phyloP scores from a whole-genome alignment of 2,888 invertebrate species.

The Drosophila hamatofila region DNA sequence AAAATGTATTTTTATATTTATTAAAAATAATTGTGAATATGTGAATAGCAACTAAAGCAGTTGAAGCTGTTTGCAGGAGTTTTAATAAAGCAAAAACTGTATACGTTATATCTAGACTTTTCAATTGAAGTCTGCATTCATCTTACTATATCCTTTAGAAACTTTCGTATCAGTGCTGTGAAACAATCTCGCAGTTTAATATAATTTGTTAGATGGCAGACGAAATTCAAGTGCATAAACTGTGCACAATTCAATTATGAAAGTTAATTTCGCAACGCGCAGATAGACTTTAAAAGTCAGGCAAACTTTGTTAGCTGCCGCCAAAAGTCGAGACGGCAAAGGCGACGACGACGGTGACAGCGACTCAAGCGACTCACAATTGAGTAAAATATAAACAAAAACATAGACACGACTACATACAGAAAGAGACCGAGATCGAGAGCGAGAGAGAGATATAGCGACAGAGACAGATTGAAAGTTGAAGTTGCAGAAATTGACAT shows the following conservation, averaged over 20 bases:
- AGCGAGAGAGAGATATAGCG: background rate
- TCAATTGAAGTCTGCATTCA: background rate
- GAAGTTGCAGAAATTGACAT: constrained; percentile 49
- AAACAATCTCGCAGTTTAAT: constrained; percentile 46
- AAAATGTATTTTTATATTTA: background rate
- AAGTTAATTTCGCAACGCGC: constrained; percentile 60
- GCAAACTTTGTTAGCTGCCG: constrained; percentile 45
- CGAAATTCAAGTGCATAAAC: constrained; percentile 57
- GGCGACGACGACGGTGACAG: constrained; percentile 12
- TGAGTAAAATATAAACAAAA: constrained; percentile 10
- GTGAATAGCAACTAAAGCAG: no score
- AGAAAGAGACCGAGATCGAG: background rate
- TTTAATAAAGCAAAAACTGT: background rate
- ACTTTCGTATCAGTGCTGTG: constrained; percentile 25
- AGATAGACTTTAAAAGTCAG: constrained; percentile 61
- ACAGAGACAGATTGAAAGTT: constrained; percentile 1
- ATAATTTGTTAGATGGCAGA: constrained; percentile 28
- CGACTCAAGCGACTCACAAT: constrained; percentile 42
- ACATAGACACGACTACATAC: constrained; percentile 7
- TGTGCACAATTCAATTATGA: constrained; percentile 63
- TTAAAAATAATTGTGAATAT: background rate
- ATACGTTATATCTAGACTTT: background rate
- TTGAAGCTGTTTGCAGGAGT: background rate
- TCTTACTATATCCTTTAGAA: background rate
- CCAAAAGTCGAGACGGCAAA: constrained; percentile 48